Conservation (phyloP, 2,113 vertebrate species). For the Passer montanus region DNA sequence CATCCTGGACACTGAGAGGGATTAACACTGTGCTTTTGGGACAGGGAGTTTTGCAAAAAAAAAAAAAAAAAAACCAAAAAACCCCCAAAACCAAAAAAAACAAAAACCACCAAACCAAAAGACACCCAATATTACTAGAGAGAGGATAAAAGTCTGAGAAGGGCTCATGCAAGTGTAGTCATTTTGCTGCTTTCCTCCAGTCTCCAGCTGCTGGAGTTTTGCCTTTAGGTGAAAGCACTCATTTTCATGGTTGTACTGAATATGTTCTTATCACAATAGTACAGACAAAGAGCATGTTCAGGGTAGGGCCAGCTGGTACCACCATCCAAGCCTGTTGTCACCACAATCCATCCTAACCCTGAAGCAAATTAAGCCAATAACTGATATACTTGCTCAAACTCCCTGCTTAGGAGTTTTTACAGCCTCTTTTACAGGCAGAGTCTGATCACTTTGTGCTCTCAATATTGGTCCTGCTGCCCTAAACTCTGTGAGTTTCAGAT, state of each 20-base stretch:
- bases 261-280: neutral
- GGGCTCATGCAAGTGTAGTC: neutral
- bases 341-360: neutral
- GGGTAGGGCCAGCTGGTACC: neutral
- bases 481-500: rapidly evolving
- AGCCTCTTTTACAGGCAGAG: neutral
- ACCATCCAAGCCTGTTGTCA: neutral
- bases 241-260: neutral
- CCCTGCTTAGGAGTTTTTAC: neutral
- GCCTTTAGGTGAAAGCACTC: neutral
- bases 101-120: no score
- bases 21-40: neutral
- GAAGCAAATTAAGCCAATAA: neutral
- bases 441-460: neutral
- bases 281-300: neutral
- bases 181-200: neutral
- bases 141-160: neutral
- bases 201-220: neutral
- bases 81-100: neutral
- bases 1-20: no score
- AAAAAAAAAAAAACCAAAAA: no score
- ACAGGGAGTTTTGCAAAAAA: neutral
- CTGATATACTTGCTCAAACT: rapidly evolving
- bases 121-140: neutral
- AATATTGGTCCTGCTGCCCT: rapidly evolving